Base-by-base conservation (phyloP, 2,888 invertebrate species). In the Lacanobia wlatinum region DNA sequence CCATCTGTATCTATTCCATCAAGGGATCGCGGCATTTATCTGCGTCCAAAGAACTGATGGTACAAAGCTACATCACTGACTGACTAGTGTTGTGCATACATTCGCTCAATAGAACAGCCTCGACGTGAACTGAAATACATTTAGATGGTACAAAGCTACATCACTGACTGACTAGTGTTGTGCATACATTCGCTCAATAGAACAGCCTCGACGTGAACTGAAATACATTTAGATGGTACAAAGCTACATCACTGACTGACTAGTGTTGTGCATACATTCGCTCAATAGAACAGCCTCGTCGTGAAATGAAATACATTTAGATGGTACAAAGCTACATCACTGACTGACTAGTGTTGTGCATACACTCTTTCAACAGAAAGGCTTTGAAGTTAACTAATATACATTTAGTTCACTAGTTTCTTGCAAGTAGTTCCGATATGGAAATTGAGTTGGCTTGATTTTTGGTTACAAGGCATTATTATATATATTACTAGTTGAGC, bases 191-290 rank as follows among this genome's bases (percentile, higher is more conserved):
- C n/a, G 21, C 46, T 69, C 12, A 0, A 34, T 43, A 43, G 34
- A 56, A 28, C 8, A 10, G 8, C 6, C 38, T 12, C 34, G 43
- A 56, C 5, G 8, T 23, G 38, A 28, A 76, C 16, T n/a, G 2
- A 23, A 73, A n/a, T n/a, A n/a, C n/a, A n/a, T n/a, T n/a, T n/a
- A n/a, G 56, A 75, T 60, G 55, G 38, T 61, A 68, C 40, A 40
- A 55, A 60, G 63, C 50, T 61, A 66, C 23, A 14, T 53, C 9
- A 53, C 63, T 43, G 18, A 50, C 48, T 40, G 5, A 8, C 6
- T 75, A 68, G 63, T 64, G 81, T 7, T 68, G 81, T 46, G 48
- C 23, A 67, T 50, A 43, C 4, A 43, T 66, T 66, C n/a, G 21
- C 46, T 69, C 12, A 0, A 34, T 43, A 43, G 34, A 56, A 28